These are phyloP conservation scores for Neomicropteryx cornuta DNA, from an alignment of 1,140 invertebrate species.

Conservation along the genomic window DNA sequence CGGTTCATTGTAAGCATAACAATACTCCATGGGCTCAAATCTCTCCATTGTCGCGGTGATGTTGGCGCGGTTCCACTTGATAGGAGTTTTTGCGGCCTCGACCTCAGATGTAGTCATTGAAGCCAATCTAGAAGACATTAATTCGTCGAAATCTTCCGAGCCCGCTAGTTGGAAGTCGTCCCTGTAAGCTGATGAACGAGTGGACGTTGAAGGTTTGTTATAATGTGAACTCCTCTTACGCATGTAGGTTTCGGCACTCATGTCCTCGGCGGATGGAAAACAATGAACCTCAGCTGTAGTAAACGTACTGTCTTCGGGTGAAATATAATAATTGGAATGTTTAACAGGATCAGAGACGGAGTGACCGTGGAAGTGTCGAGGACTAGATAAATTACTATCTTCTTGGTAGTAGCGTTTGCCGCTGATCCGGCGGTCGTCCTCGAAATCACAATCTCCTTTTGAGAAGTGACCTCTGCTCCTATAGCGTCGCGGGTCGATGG, in stretches of 20 bases:
- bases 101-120: too few relatives aligned
- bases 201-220: too few relatives aligned
- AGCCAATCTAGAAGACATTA: too few relatives aligned
- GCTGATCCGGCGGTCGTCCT: too few relatives aligned
- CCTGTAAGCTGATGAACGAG: too few relatives aligned
- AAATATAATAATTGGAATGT: constrained; percentile 13
- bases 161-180: too few relatives aligned
- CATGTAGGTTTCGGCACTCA: constrained; percentile 25
- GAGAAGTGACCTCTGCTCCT: too few relatives aligned
- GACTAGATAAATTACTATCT: too few relatives aligned
- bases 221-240: constrained; percentile 12
- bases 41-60: constrained; percentile 49
- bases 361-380: constrained; percentile 31
- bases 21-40: constrained; percentile 55
- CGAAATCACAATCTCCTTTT: too few relatives aligned
- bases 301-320: constrained; percentile 31
- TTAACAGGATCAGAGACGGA: constrained; percentile 31
- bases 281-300: constrained; percentile 39
- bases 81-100: constrained; percentile 13
- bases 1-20: constrained; percentile 68
- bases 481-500: too few relatives aligned
- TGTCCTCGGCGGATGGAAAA: constrained; percentile 37
- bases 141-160: too few relatives aligned
- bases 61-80: constrained; percentile 41
- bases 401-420: too few relatives aligned